Percentiles rank a stretch among this genome's conserved stretches.
These are phyloP conservation scores for Aphidius ervi DNA, from an alignment of 1,140 invertebrate genomes.

Conservation along the genomic window DNA sequence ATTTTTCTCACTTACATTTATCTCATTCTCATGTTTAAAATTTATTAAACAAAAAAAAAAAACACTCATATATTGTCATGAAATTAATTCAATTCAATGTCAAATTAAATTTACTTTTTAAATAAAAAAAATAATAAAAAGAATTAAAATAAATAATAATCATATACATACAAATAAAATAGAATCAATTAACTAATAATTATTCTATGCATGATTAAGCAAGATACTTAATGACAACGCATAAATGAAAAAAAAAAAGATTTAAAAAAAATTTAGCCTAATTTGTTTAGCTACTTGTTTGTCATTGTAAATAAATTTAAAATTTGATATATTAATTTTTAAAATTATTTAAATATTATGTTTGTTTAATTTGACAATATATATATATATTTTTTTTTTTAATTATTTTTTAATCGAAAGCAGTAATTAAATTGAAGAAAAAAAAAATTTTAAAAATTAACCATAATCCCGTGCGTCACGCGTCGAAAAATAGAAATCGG, in stretches of 20 bases:
- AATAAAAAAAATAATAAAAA: neutral
- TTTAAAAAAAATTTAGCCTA: too few species aligned
- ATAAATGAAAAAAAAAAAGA: too few species aligned
- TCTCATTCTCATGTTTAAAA: neutral
- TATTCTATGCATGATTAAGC: too few species aligned
- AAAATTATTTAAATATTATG: neutral
- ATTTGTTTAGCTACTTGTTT: too few species aligned
- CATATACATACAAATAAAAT: too few species aligned
- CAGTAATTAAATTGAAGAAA: slow-evolving; percentile 10
- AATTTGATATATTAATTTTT: neutral
- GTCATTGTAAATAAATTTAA: too few species aligned
- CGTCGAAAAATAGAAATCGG: slow-evolving; percentile 14
- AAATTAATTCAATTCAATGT: neutral
- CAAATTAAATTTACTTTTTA: neutral
- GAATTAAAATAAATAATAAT: neutral
- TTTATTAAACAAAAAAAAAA: neutral
- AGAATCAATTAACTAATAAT: too few species aligned
- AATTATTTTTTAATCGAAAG: slow-evolving; percentile 10
- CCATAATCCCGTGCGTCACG: slow-evolving; percentile 9
- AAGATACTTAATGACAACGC: too few species aligned
- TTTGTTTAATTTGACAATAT: neutral
- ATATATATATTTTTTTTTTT: neutral
- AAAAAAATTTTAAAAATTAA: slow-evolving; percentile 11
- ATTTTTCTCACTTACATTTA: neutral
- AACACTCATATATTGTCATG: neutral